Evolutionary conservation across 2,888 invertebrate genomes (phyloP), one percentile per base, ranked within the genome.

Genomic region (Cybosia mesomella): DNA sequence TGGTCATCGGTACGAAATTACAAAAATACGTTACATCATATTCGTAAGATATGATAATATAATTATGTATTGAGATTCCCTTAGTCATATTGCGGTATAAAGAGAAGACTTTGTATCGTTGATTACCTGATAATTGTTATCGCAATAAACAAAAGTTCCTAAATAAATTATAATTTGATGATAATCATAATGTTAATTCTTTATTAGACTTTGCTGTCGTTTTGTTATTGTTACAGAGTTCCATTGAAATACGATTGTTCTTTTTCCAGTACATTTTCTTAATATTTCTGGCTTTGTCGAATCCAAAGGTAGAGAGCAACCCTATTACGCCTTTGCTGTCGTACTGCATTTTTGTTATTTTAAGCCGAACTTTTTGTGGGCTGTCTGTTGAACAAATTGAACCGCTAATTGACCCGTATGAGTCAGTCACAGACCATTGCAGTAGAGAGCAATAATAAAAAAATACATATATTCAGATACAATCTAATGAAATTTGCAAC

Each of bases 11-110:
- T 57, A 13, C 58, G 58, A 71, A 72, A 81, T 76, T 71, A 21
- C 28, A 66, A 72, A 73, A 75, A 72, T 73, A 55, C 62, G 39
- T 67, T 62, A 66, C 67, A 62, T 75, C 69, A 68, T 67, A 9
- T 62, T 59, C 43, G 7, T 67, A 73, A 76, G 58, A 76, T 80
- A 79, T 68, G 71, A 34, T 67, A 70, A 75, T 79, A 73, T 81
- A 78, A 73, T 71, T 74, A 70, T 76, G 62, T 73, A 49, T 24
- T 43, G 49, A 49, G 28, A 61, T 24, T 8, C 11, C 28, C 43
- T 61, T 49, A 61, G n/a, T 28, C n/a, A 43, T 18, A 61, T n/a
- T 24, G 55, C 55, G 55, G 43, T 61, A 28, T 18, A 22, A 39
- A 15, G 13, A 9, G 2, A 32, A 61, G n/a, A 61, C 32, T 13